Base-by-base conservation (phyloP, 53 echinoderm and acorn worm species). In the Crossaster papposus region DNA sequence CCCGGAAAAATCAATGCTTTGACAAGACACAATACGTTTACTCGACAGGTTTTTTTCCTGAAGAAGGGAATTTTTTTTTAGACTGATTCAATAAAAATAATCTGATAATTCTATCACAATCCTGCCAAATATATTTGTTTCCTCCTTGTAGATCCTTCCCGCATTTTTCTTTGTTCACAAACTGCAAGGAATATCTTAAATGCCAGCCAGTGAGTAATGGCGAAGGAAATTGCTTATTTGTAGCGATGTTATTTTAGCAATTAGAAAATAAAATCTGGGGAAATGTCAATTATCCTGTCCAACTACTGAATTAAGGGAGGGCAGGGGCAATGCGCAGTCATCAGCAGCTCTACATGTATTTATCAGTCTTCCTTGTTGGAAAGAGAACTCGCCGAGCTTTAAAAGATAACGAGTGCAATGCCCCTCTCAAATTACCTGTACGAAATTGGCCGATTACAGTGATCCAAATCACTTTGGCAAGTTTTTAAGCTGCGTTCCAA, bases 241-340 rank as follows among this genome's bases (percentile, higher is more conserved):
- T 76, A 58, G 87, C 76, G 55, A 62, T 87, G 87, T 87, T 87
- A 87, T 87, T 87, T 77, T 72, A 87, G 87, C 87, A 87, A 87
- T 87, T 87, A 87, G 33, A 36, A 63, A 51, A 76, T 87, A 54
- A 76, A 87, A 62, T 77, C 24, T 33, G 77, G 77, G 87, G 87
- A 87, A 87, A 87, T 87, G 87, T 87, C 87, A 87, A 87, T 87
- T 87, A 87, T 76, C 87, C 87, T 34, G 28, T 87, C 30, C 77
- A 65, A 18, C 38, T 51, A 77, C 77, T 64, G 32, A 76, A 87
- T 87, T 87, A 87, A 44, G 3, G 20, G 26, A 81, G 83, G 29
- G 28, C 12, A 11, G 30, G 9, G 58, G 14, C 51, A 71, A 52
- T n/a, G 51, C 14, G 35, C 50, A 30, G 53, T 70, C 32, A 53